These are phyloP conservation scores for Laticauda laticaudata DNA, from an alignment of 2,113 vertebrate genomes.

Conservation along the genomic window DNA sequence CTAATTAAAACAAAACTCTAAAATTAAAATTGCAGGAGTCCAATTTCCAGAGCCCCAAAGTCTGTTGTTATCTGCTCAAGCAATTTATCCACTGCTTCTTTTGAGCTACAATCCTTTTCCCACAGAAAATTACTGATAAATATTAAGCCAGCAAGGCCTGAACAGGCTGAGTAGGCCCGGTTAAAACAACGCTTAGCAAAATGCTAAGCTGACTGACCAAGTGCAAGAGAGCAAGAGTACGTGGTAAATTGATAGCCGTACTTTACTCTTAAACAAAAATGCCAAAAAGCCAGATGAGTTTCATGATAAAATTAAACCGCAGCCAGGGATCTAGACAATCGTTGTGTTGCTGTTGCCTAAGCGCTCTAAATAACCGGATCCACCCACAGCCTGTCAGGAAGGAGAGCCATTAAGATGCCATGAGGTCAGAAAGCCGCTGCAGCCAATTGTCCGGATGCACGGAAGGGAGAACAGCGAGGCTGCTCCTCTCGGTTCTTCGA, in stretches of 20 bases:
- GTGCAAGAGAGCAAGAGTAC: neutral
- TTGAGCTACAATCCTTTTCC: neutral
- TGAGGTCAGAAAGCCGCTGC: neutral
- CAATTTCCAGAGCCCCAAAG: too few relatives aligned
- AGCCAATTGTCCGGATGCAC: neutral
- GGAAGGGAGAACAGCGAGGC: too few relatives aligned
- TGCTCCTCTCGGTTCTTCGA: neutral
- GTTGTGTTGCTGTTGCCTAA: neutral
- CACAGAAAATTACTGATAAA: neutral
- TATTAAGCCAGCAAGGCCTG: too few relatives aligned
- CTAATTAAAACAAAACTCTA: too few relatives aligned
- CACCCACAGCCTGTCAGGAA: neutral
- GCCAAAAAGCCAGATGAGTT: neutral
- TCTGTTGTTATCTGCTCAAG: neutral
- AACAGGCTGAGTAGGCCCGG: neutral
- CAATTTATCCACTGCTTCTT: neutral
- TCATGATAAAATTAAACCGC: neutral
- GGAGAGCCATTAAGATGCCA: neutral
- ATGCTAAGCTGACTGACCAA: neutral
- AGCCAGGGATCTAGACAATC: neutral
- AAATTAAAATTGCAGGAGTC: neutral
- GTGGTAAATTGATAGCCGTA: too few relatives aligned
- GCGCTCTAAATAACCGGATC: neutral
- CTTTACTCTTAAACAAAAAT: neutral
- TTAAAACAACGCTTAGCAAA: neutral